Evolutionary conservation across 2,797 vertebrate species (phyloP), one percentile per base, ranked within the genome.

Genomic region (Pipistrellus nathusii): DNA sequence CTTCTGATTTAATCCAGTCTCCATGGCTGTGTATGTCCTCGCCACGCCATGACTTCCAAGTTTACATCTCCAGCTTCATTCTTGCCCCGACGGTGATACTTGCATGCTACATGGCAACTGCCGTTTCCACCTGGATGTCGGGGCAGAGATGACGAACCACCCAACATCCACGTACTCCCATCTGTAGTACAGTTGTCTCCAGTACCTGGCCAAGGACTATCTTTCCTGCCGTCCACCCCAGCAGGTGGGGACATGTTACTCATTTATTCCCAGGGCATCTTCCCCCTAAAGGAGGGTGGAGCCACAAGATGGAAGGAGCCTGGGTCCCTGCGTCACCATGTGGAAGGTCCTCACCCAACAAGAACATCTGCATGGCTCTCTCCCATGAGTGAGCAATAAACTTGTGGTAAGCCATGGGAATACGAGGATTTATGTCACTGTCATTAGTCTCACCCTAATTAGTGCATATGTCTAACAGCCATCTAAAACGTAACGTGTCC

Each of bases 161-260:
- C 25, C 10, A 18, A 10, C 14, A 21, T 4, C 15, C 8, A 0
- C 4, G 23, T 25, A 18, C 6, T 5, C 25, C 17, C 41, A 44
- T 62, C 62, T 1, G 0, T 12, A 11, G 82, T 12, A 5, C 4
- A 23, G 14, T 0, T 55, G 30, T 41, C 20, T 87, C 38, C 57
- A 21, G 15, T 53, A 20, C 38, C 11, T 41, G 55, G 35, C 27
- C n/a, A n/a, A 68, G 44, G 15, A 32, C 25, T 53, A 14, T 30
- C 38, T 17, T 32, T 23, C 18, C 17, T n/a, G 15, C 15, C 12
- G 10, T 35, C 68, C 46, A 72, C 4, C 8, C 30, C 5, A 0
- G 23, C 14, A 48, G 18, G 44, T 38, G 20, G 7, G 3, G 2
- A 6, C 17, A 21, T 25, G 15, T 48, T 35, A 30, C 75, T n/a